These are phyloP conservation scores for Menidia beryllina DNA, from an alignment of 2,113 vertebrate species.

Conservation along the genomic window DNA sequence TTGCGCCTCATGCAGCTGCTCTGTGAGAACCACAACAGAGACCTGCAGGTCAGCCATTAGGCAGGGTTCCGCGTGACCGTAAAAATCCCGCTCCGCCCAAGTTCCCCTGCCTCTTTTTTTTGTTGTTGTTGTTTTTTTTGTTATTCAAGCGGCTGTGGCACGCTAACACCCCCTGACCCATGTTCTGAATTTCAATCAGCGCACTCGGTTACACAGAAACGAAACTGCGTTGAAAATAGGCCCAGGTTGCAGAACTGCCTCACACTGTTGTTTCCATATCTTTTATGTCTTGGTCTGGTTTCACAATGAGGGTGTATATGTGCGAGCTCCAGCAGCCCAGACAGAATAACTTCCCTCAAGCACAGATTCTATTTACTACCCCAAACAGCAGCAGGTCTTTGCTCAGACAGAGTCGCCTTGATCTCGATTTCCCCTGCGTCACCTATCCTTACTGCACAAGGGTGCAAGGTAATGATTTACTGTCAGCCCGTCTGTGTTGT, in stretches of 20 bases:
- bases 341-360: constrained; percentile 64
- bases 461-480: constrained; percentile 38
- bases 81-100: constrained; percentile 10
- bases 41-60: constrained; percentile 87
- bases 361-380: constrained; percentile 42
- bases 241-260: constrained; percentile 61
- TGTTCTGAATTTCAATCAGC: constrained; percentile 50
- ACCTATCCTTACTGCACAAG: constrained; percentile 10
- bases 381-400: background rate
- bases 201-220: constrained; percentile 64
- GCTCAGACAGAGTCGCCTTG: constrained; percentile 12
- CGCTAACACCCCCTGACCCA: constrained; percentile 30
- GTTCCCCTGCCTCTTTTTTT: no score
- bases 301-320: constrained; percentile 63
- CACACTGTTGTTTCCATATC: constrained; percentile 66
- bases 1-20: constrained; percentile 95
- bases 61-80: background rate
- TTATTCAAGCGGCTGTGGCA: background rate
- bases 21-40: constrained; percentile 96
- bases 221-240: constrained; percentile 72
- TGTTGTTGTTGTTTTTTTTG: no score
- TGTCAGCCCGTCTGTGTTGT: constrained; percentile 15
- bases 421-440: constrained; percentile 6
- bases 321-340: constrained; percentile 43
- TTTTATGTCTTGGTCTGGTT: constrained; percentile 70